Percentiles rank a stretch among this genome's conserved stretches.
Conservation (phyloP, 2,113 vertebrate species). For the Corydoras sp. region DNA sequence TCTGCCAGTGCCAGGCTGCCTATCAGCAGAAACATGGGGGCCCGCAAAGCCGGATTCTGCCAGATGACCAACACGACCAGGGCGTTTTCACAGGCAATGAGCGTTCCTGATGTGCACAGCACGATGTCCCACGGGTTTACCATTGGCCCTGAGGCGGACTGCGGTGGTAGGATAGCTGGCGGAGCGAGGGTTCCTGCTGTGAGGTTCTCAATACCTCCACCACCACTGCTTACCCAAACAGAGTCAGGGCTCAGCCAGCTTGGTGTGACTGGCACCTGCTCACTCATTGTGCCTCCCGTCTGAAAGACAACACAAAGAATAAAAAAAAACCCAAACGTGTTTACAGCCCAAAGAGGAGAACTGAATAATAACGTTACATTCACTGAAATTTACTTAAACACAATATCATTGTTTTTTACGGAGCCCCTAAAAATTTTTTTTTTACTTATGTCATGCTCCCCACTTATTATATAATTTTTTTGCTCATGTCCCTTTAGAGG, state of each 20-base stretch:
- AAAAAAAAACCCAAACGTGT: no score
- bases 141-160: constrained; percentile 64
- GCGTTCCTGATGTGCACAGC: constrained; percentile 89
- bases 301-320: constrained; percentile 46
- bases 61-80: constrained; percentile 96
- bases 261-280: constrained; percentile 79
- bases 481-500: no score
- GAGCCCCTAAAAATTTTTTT: no score
- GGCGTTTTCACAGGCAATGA: constrained; percentile 96
- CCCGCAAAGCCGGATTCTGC: constrained; percentile 90
- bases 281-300: constrained; percentile 87
- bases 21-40: constrained; percentile 96
- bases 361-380: no score
- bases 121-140: constrained; percentile 99
- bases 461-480: no score
- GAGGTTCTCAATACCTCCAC: constrained; percentile 72
- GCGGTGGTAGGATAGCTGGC: constrained; percentile 64
- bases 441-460: no score
- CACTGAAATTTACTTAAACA: no score
- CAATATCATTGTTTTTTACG: no score
- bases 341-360: no score
- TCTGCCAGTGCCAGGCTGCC: constrained; percentile 95
- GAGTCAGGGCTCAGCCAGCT: constrained; percentile 81
- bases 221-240: constrained; percentile 69
- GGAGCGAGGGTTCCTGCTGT: constrained; percentile 67